Percentiles rank a stretch among this genome's conserved stretches.
Evolutionary conservation across 2,113 vertebrate genomes (phyloP).

Genomic region (Tapirus terrestris): DNA sequence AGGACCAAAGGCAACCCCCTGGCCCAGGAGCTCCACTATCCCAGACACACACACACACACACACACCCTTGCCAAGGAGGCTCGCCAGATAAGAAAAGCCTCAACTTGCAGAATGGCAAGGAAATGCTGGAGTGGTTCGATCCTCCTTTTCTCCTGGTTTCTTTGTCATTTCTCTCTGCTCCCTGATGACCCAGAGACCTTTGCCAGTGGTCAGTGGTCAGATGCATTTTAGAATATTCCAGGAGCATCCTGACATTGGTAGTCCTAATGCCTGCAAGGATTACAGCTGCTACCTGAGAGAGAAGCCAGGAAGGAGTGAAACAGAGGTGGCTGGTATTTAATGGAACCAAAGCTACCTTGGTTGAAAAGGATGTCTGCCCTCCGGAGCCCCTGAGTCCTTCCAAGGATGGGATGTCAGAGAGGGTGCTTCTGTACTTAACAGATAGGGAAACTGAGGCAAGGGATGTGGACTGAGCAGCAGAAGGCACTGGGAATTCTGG

Average conservation of each 20-base stretch:
- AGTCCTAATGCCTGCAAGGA: background rate
- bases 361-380: background rate
- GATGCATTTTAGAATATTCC: background rate
- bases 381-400: background rate
- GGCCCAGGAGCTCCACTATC: background rate
- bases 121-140: background rate
- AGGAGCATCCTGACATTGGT: background rate
- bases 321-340: background rate
- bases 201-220: background rate
- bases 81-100: background rate
- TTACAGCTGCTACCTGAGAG: background rate
- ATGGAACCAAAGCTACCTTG: background rate
- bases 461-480: background rate
- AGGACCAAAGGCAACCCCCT: background rate
- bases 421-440: background rate
- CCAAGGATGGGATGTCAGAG: background rate
- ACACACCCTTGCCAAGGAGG: background rate
- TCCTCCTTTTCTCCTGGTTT: constrained; percentile 9
- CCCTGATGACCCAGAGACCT: background rate
- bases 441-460: background rate
- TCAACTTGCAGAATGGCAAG: background rate
- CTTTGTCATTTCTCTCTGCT: background rate
- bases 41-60: background rate
- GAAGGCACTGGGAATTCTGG: background rate
- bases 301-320: background rate